These are phyloP conservation scores for Digitonthophagus gazella DNA, from an alignment of 2,888 invertebrate species.

Conservation along the genomic window DNA sequence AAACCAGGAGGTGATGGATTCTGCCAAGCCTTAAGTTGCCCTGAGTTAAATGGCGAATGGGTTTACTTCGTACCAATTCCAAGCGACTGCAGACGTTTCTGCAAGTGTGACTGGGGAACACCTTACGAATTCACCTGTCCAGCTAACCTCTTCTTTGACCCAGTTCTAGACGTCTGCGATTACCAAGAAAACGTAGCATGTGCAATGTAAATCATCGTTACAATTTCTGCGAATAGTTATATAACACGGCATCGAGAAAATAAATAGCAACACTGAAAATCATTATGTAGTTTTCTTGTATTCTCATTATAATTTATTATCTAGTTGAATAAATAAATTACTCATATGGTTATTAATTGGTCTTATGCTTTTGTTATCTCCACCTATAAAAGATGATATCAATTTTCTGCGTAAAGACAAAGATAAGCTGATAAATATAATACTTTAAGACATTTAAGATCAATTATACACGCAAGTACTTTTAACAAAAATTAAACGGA, in stretches of 20 bases:
- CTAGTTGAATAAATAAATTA: not conserved
- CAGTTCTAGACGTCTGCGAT: slow-evolving; percentile 2
- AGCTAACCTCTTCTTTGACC: not conserved
- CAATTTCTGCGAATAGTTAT: not conserved
- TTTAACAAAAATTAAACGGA: too few relatives aligned
- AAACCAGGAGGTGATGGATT: not conserved
- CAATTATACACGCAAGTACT: too few relatives aligned
- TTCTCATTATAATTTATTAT: not conserved
- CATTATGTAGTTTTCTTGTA: not conserved
- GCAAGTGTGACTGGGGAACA: slow-evolving; percentile 8
- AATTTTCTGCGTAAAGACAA: too few relatives aligned
- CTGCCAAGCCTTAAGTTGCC: not conserved
- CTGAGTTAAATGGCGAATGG: not conserved
- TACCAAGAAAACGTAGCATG: slow-evolving; percentile 13
- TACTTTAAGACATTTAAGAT: too few relatives aligned
- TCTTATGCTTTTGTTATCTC: too few relatives aligned
- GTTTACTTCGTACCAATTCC: slow-evolving; percentile 9
- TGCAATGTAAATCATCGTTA: not conserved
- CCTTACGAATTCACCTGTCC: slow-evolving; percentile 3
- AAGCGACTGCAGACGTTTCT: slow-evolving; percentile 8
- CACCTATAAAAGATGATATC: too few relatives aligned
- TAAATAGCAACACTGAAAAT: not conserved
- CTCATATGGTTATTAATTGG: too few relatives aligned
- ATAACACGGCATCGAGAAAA: not conserved
- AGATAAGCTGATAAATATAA: too few relatives aligned